Base-by-base conservation (phyloP, 2,113 vertebrate species). In the Plecotus auritus region DNA sequence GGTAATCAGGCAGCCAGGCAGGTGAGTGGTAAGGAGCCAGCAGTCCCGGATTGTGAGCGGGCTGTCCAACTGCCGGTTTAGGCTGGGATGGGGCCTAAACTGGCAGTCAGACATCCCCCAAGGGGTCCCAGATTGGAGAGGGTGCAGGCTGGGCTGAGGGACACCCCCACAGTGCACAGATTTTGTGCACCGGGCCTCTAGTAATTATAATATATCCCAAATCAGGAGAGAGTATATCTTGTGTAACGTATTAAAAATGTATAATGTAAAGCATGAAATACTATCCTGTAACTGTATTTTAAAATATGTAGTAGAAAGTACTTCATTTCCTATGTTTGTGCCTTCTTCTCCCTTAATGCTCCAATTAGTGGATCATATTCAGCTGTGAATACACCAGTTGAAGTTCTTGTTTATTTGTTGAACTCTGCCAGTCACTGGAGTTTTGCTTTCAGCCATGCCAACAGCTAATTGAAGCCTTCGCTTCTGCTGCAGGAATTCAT, bases 401-500 rank as follows among this genome's bases (percentile, higher is more conserved):
- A 20, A 40, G 64, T 87, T 2, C 1, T 83, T 83, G 14, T 69
- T 91, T 66, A 12, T 70, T 77, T 94, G n/a, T 69, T 56, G 51
- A 69, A 18, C 73, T 77, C 35, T 96, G 76, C 45, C 16, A 37
- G 22, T 83, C 67, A 61, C 76, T 74, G 4, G 28, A 49, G 30
- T 94, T 95, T 72, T 95, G 78, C 90, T 97, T 85, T 93, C 47
- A 94, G 76, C 22, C 85, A 85, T 82, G n/a, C 70, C 91, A 95
- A 45, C 32, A 37, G 81, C 84, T 98, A 95, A 98, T 82, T 61
- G 56, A 85, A 97, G 94, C 47, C 92, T 35, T 77, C 97, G 59
- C 95, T 84, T 98, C 56, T 97, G 56, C 35, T 93, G 49, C 97
- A 99, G 99, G 99, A 99, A 96, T 99, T 99, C 94, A 99, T 99